Evolutionary conservation across 2,113 vertebrate species (phyloP).

Genomic region (Hiodon alosoides): DNA sequence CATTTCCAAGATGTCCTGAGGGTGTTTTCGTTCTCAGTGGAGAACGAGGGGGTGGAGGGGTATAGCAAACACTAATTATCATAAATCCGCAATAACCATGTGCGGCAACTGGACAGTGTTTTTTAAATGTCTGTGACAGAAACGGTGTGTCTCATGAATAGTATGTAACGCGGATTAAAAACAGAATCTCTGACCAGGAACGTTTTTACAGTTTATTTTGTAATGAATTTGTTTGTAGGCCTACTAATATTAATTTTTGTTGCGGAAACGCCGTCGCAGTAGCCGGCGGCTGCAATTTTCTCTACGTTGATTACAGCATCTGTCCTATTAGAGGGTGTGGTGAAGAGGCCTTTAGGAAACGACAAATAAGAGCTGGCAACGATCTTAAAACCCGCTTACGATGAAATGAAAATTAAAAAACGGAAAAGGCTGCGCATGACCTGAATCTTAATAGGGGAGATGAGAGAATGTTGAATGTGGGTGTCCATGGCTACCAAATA

Average conservation of each 20-base stretch:
- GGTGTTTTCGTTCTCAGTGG: slow-evolving; percentile 49
- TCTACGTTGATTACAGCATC: slow-evolving; percentile 97
- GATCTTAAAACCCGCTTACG: slow-evolving; percentile 94
- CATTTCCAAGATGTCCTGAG: slow-evolving; percentile 61
- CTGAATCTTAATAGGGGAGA: slow-evolving; percentile 75
- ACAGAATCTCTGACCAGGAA: slow-evolving; percentile 31
- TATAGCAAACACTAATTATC: slow-evolving; percentile 68
- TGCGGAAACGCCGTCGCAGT: slow-evolving; percentile 44
- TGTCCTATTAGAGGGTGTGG: slow-evolving; percentile 95
- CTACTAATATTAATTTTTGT: slow-evolving; percentile 2
- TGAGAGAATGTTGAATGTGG: slow-evolving; percentile 46
- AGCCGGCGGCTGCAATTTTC: slow-evolving; percentile 76
- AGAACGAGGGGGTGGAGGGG: slow-evolving; percentile 55
- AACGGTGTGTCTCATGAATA: slow-evolving; percentile 28
- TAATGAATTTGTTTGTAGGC: slow-evolving; percentile 54
- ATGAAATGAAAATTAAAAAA: slow-evolving; percentile 98
- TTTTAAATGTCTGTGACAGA: slow-evolving; percentile 30
- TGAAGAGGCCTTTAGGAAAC: slow-evolving; percentile 95
- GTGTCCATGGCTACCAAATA: slow-evolving; percentile 62
- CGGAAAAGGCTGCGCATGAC: slow-evolving; percentile 85
- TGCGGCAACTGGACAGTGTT: slow-evolving; percentile 51
- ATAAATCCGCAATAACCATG: slow-evolving; percentile 66
- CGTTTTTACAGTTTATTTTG: slow-evolving; percentile 48
- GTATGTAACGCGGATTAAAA: slow-evolving; percentile 1
- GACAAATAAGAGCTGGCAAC: slow-evolving; percentile 97